Evolutionary conservation across 2,113 vertebrate genomes (phyloP), one percentile per base, ranked within the genome.

Genomic region (Rhinolophus sinicus): DNA sequence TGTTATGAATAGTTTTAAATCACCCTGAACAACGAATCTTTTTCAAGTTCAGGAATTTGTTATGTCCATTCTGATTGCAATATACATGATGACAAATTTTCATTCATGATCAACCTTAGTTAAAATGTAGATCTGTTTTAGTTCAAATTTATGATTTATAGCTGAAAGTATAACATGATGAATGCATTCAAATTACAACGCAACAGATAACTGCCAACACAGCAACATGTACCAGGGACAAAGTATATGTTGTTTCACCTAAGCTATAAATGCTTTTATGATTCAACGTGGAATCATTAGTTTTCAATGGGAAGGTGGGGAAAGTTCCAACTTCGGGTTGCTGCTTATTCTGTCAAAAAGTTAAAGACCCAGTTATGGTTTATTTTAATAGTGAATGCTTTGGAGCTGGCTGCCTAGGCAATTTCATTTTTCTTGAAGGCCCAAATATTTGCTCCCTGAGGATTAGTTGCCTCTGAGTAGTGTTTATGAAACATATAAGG

Each of bases 181-280:
- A 28, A 14, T 65, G 0, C 2, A 60, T 54, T 89, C 44, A n/a
- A 28, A 2, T 47, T 0, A 0, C 0, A 16, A 83, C 18, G 3
- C 33, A 72, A 26, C 38, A 75, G 56, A 19, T 14, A 21, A n/a
- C 28, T 82, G 30, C 14, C 77, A 88, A 69, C 21, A 19, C 4
- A 38, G 73, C 3, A 28, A 40, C 9, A 21, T 22, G 0, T 9
- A 38, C 62, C 19, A 33, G 72, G 14, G 54, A 52, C 47, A 24
- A 78, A 77, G 33, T 69, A 12, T 24, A 60, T 47, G 22, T 78
- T 58, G 15, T 52, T 81, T 80, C 10, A 81, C 14, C 40, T 76
- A 50, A 84, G 3, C 35, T 93, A 26, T 2, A 75, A 88, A 86
- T 75, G 22, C 12, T 80, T 1, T 44, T 84, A 50, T 67, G 16